Base-by-base conservation (phyloP, 2,888 invertebrate species). In the Alviniconcha strummeri region DNA sequence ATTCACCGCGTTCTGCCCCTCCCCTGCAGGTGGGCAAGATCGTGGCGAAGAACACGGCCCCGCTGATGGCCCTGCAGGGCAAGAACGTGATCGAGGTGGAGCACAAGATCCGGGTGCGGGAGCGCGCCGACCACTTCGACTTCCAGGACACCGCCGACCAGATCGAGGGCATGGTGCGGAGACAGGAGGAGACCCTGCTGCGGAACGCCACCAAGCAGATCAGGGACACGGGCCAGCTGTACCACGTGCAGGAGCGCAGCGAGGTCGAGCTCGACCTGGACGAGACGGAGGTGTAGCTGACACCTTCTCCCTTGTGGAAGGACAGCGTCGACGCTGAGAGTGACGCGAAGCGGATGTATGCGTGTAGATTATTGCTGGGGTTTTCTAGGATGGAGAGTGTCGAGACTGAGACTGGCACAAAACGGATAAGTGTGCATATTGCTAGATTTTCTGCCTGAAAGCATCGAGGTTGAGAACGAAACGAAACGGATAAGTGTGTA, bases 1-100 rank as follows among this genome's bases (percentile, higher is more conserved):
- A 36, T 36, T 36, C 36, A 36, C 36, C 1, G 36, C 36, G 36
- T 36, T 36, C 36, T 36, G 36, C 36, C 36, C 36, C 36, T 72
- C 11, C 8, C 56, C 56, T 52, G 5, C 83, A 86, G 86, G 91
- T 91, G 8, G 91, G 92, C 8, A 92, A 91, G 83, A 88, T 92
- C 19, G 89, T 92, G 60, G 91, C 91, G 7, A 87, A 89, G 80
- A 90, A 89, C 80, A 87, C 89, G 0, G 90, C 91, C 5, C 91
- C 91, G 3, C 84, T 91, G 55, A 89, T 90, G 85, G 88, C 89
- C n/a, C 84, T 92, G 55, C 90, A 90, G 82, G 92, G 92, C 3
- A 92, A 91, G 87, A 92, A 91, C 81, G 90, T 92, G 52, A 90
- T 92, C 57, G 92, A 92, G 85, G 88, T 92, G 36, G 92, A 92